Base-by-base conservation (phyloP, 2,797 vertebrate species). In the Cephalopachus bancanus region DNA sequence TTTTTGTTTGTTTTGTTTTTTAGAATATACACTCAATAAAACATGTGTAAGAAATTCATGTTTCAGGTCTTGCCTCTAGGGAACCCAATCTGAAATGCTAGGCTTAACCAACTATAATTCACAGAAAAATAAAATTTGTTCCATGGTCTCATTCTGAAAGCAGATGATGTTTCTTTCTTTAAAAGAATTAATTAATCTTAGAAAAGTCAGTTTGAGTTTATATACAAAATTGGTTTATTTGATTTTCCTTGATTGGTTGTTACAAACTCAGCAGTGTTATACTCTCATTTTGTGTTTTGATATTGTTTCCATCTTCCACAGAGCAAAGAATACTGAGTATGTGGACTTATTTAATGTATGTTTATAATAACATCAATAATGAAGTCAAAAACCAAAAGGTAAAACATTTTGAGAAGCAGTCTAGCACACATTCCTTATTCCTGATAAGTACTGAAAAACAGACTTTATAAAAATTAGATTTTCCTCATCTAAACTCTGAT, bases 141-240 rank as follows among this genome's bases (percentile, higher is more conserved):
- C 60, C 37, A 86, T 74, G 22, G 20, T 37, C 59, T 75, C 7
- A 26, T 80, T 96, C 24, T 53, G 30, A 96, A 71, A 51, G 15
- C 3, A 44, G 67, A 49, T 28, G 64, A 37, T 62, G 26, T 75
- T 93, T 57, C 51, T 81, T 81, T 85, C 2, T 44, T 57, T 64
- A 89, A 37, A 69, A 93, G 20, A 83, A 75, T 65, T 87, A 76
- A 15, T 92, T 49, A 84, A 71, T 83, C 22, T 78, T 59, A 89
- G 80, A 91, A 67, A 69, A 91, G 28, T 79, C 17, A 30, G 16
- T 72, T 90, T 67, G 51, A 4, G 10, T 96, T 59, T 93, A 78
- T 5, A 59, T 72, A 30, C 1, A 84, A 93, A 92, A 62, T 3
- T 67, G 67, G 4, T 5, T 51, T 88, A 14, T 9, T 16, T 75